A percentile compares a stretch with the other conserved stretches of the same genome.
phyloP scores from a whole-genome alignment of 2,888 invertebrate genomes.

The Metellina segmentata region DNA sequence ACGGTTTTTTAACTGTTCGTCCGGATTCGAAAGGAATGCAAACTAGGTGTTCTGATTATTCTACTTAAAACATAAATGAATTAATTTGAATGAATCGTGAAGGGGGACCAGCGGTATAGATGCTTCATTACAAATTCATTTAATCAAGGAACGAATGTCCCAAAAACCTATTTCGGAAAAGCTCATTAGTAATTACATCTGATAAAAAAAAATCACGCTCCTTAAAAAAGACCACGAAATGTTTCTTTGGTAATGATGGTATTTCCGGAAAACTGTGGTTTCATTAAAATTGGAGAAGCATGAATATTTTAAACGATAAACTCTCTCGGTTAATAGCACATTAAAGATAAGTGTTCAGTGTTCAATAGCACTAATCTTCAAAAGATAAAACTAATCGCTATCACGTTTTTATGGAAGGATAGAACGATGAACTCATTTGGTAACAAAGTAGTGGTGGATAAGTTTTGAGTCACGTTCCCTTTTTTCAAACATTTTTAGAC shows the following conservation, averaged over 20 bases:
- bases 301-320: conserved; percentile 45
- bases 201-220: neutral
- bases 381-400: neutral
- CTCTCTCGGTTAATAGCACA: conserved; percentile 20
- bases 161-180: conserved; percentile 13
- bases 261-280: conserved; percentile 4
- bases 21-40: neutral
- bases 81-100: neutral
- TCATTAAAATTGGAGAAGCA: conserved; percentile 22
- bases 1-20: too few species aligned
- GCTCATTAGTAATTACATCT: conserved; percentile 31
- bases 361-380: neutral
- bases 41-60: neutral
- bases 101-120: neutral
- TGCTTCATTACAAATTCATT: conserved; percentile 55
- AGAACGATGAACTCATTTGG: neutral
- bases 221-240: conserved; percentile 18
- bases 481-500: too few species aligned
- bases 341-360: conserved; percentile 1
- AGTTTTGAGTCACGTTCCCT: too few species aligned
- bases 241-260: conserved; percentile 36
- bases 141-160: conserved; percentile 37
- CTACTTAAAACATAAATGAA: conserved; percentile 6
- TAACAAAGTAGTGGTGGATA: neutral
- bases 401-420: neutral